These are phyloP conservation scores for Mormyrops attenuatus DNA, from an alignment of 2,797 vertebrate species.

Conservation along the genomic window DNA sequence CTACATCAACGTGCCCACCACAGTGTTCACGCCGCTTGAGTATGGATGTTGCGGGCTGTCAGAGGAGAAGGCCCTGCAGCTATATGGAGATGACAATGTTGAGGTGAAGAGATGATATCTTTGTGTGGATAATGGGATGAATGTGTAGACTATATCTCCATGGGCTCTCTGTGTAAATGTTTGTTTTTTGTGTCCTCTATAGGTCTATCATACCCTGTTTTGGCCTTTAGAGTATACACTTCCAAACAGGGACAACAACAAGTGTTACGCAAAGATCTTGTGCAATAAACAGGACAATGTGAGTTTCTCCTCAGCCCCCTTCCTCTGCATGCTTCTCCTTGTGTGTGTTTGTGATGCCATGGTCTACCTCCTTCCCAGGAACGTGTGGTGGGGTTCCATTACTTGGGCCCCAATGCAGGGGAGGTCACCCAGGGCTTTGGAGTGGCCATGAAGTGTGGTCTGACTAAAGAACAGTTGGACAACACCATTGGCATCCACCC, in stretches of 20 bases:
- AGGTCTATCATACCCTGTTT: slow-evolving; percentile 88
- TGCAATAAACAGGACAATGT: slow-evolving; percentile 82
- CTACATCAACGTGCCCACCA: slow-evolving; percentile 88
- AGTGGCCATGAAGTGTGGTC: slow-evolving; percentile 86
- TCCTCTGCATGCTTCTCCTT: not conserved
- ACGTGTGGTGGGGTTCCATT: slow-evolving; percentile 85
- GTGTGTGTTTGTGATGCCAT: not conserved
- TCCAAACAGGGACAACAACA: slow-evolving; percentile 79
- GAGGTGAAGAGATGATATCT: slow-evolving; percentile 61
- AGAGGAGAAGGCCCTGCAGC: slow-evolving; percentile 76
- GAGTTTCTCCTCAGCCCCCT: slow-evolving; percentile 39
- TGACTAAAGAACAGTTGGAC: slow-evolving; percentile 83
- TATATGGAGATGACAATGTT: slow-evolving; percentile 71
- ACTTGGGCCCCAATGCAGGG: slow-evolving; percentile 90
- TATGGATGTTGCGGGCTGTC: slow-evolving; percentile 85
- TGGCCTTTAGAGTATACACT: slow-evolving; percentile 95
- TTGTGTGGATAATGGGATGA: not conserved
- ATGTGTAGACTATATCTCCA: not conserved
- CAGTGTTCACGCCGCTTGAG: slow-evolving; percentile 93
- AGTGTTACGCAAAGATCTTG: slow-evolving; percentile 85
- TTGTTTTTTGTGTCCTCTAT: not conserved
- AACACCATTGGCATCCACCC: slow-evolving; percentile 92
- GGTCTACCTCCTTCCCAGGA: slow-evolving; percentile 53
- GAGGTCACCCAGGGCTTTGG: slow-evolving; percentile 94
- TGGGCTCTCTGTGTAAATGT: not conserved